These are phyloP conservation scores for Hoplostethus atlanticus DNA, from an alignment of 2,797 vertebrate species.

Conservation along the genomic window DNA sequence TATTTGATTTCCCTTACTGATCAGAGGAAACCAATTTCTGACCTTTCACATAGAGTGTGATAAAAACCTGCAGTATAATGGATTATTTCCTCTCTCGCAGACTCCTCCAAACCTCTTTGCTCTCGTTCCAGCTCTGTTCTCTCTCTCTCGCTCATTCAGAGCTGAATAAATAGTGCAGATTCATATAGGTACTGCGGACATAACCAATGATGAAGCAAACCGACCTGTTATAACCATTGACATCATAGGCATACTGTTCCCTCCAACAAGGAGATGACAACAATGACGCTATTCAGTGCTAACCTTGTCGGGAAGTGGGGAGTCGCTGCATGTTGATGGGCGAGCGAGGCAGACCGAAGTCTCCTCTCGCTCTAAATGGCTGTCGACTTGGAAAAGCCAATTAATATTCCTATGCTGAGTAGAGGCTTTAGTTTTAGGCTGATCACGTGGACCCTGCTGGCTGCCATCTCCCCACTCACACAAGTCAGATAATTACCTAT, in stretches of 20 bases:
- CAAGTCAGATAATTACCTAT: slow-evolving; percentile 77
- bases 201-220: slow-evolving; percentile 37
- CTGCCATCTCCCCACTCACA: slow-evolving; percentile 63
- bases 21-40: slow-evolving; percentile 71
- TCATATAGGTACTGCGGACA: slow-evolving; percentile 33
- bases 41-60: slow-evolving; percentile 61
- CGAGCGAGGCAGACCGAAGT: slow-evolving; percentile 37
- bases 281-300: slow-evolving; percentile 60
- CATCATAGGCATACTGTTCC: slow-evolving; percentile 48
- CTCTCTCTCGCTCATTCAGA: slow-evolving; percentile 5
- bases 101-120: slow-evolving; percentile 8
- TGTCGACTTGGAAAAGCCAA: slow-evolving; percentile 64
- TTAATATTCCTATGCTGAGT: slow-evolving; percentile 75
- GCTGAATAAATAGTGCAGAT: slow-evolving; percentile 38
- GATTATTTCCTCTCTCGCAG: slow-evolving; percentile 55
- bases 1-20: slow-evolving; percentile 71
- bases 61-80: slow-evolving; percentile 62
- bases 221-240: background rate
- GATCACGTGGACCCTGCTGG: slow-evolving; percentile 65
- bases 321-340: slow-evolving; percentile 54
- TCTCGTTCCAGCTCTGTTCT: background rate
- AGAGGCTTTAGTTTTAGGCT: slow-evolving; percentile 73
- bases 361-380: slow-evolving; percentile 37
- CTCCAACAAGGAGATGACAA: slow-evolving; percentile 50
- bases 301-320: slow-evolving; percentile 51